Evolutionary conservation across 2,113 vertebrate species (phyloP), one percentile per base, ranked within the genome.

Genomic region (Leucosticte australis): DNA sequence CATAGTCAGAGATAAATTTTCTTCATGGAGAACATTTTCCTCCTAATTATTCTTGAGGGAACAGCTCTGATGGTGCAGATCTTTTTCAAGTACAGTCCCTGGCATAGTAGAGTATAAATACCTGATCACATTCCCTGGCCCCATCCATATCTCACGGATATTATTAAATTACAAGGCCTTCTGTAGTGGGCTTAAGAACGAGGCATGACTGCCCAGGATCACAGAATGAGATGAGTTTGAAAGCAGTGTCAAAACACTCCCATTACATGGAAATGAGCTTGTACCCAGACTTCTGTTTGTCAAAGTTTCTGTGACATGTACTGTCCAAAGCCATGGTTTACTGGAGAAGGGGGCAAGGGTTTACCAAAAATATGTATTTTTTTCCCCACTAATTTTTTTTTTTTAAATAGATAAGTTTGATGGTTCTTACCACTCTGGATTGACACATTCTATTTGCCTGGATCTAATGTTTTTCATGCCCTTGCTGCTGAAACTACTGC

Each of bases 401-500:
- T 53, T 19, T 18, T 2, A 41, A 83, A 84, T 10, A 84, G 33
- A 27, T 76, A 57, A 80, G 23, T 62, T 80, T 88, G 69, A 76
- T 33, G 52, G 28, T 73, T 93, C 56, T 84, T 90, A 64, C 64
- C 10, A 15, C 26, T 87, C 89, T 11, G 2, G 80, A 95, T 53
- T 92, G 95, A 90, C 88, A 89, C 22, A 84, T 87, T 82, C 56
- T 89, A 56, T 93, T 92, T 95, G 80, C 44, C 44, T 60, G 53
- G 28, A 75, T 87, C 83, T 87, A 87, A 82, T 73, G 69, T 87
- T 95, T 93, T 90, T 87, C 90, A 82, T 81, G 65, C 23, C 64
- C 49, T 94, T 89, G 69, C 56, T 82, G 71, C 56, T 86, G 79
- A 87, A 93, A 70, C 37, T 70, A 46, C 47, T 95, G 75, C 83